These are phyloP conservation scores for Nesidiocoris tenuis DNA, from an alignment of 2,888 invertebrate genomes.

Conservation along the genomic window DNA sequence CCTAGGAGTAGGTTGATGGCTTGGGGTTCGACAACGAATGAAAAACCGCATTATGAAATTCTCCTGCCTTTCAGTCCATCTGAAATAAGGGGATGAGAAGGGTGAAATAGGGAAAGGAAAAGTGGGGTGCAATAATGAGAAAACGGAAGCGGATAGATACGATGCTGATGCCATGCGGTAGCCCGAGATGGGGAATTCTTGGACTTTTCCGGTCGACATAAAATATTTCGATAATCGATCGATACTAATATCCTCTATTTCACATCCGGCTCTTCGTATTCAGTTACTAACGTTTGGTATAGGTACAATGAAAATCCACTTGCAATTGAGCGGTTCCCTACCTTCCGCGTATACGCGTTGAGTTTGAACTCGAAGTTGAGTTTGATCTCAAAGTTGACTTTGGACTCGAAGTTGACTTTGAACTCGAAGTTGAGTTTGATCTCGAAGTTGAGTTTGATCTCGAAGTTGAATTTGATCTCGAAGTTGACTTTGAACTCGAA, in stretches of 20 bases:
- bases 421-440: too few species aligned
- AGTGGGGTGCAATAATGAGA: constrained; percentile 11
- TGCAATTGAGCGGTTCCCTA: too few species aligned
- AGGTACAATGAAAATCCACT: not conserved
- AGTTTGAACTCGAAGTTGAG: too few species aligned
- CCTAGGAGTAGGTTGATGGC: too few species aligned
- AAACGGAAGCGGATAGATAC: constrained; percentile 3
- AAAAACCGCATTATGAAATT: constrained; percentile 15
- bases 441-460: too few species aligned
- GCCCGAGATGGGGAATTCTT: constrained; percentile 18
- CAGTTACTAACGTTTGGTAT: not conserved
- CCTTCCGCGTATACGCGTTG: too few species aligned
- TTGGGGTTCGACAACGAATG: constrained; percentile 1
- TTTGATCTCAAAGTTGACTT: too few species aligned
- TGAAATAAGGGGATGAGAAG: too few species aligned
- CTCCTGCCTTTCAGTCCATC: constrained; percentile 2
- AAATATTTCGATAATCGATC: not conserved
- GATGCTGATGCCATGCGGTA: constrained; percentile 1
- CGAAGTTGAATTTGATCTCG: too few species aligned
- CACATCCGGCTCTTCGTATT: not conserved
- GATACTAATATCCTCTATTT: too few species aligned
- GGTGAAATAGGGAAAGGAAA: not conserved
- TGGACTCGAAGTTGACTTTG: too few species aligned
- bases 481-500: too few species aligned
- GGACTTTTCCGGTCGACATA: constrained; percentile 1